Evolutionary conservation across 2,113 vertebrate species (phyloP).

Genomic region (Calonectris borealis): DNA sequence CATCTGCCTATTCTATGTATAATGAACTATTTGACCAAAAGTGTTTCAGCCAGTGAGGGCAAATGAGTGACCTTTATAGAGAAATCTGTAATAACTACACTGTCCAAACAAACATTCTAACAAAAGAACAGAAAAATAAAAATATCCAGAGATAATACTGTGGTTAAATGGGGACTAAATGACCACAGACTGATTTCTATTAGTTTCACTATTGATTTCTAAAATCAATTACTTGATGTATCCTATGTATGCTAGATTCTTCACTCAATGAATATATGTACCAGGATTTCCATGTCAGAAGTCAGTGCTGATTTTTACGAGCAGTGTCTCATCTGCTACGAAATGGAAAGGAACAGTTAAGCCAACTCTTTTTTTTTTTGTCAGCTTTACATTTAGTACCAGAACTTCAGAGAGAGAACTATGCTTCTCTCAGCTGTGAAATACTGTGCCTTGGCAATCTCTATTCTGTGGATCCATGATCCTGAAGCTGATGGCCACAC

Average conservation of each 20-base stretch:
- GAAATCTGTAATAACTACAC: background rate
- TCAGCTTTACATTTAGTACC: background rate
- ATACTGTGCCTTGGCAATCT: background rate
- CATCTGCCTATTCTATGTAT: background rate
- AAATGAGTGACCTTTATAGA: background rate
- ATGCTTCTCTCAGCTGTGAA: background rate
- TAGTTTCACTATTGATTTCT: background rate
- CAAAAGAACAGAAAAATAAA: background rate
- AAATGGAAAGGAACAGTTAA: background rate
- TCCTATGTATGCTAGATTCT: background rate
- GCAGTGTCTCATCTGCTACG: background rate
- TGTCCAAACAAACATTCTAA: background rate
- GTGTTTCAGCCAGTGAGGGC: background rate
- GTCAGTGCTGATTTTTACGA: background rate
- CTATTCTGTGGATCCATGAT: background rate
- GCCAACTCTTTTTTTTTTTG: background rate
- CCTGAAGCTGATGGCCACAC: background rate
- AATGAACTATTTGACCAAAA: background rate
- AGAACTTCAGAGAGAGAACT: background rate
- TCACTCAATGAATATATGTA: background rate
- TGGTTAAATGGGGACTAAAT: background rate
- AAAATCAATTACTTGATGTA: background rate
- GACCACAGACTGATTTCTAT: background rate
- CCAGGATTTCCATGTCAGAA: background rate
- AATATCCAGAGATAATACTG: background rate